Evolutionary conservation across 1,140 invertebrate species (phyloP), one percentile per base, ranked within the genome.

Genomic region (Musca domestica): DNA sequence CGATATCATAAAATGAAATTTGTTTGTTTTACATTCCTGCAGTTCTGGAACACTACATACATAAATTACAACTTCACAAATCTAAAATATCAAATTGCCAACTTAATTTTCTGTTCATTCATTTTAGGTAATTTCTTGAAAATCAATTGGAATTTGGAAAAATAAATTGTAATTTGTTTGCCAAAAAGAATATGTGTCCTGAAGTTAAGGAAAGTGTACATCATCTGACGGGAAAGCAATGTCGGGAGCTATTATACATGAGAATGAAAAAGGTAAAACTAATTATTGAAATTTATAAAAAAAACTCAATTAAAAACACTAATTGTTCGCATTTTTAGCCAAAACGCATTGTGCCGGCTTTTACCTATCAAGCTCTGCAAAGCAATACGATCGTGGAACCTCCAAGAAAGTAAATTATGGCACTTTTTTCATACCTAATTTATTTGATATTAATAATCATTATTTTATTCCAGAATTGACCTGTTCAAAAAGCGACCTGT

Each of bases 351-450:
- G 91, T 93, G 0, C 90, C 91, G 1, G 91, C 91, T 0, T 93
- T 93, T 74, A 92, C 90, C 1, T 88, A 91, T 72, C 90, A 92
- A 82, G 86, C 91, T 0, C 78, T 90, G 71, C 91, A 93, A 79
- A 88, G 86, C 73, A 90, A 90, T 69, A 91, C 90, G 0, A 84
- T 86, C 14, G 90, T 92, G 0, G 73, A 85, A 48, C 87, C 89
- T 9, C 91, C 90, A 7, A 71, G 71, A 14, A 80, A 72, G 80
- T 81, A 52, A 76, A 27, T 27, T 7, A 41, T 23, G 2, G 20
- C 9, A 17, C 1, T 15, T 51, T n/a, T n/a, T 23, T n/a, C 47
- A 12, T 51, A 15, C 27, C 22, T n/a, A 27, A 30, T 27, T 30
- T n/a, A 6, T 17, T 17, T 41, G 20, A 14, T 2, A 23, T 12